Evolutionary conservation across 2,113 vertebrate genomes (phyloP), one percentile per base, ranked within the genome.

Genomic region (Thinocorus orbignyianus): DNA sequence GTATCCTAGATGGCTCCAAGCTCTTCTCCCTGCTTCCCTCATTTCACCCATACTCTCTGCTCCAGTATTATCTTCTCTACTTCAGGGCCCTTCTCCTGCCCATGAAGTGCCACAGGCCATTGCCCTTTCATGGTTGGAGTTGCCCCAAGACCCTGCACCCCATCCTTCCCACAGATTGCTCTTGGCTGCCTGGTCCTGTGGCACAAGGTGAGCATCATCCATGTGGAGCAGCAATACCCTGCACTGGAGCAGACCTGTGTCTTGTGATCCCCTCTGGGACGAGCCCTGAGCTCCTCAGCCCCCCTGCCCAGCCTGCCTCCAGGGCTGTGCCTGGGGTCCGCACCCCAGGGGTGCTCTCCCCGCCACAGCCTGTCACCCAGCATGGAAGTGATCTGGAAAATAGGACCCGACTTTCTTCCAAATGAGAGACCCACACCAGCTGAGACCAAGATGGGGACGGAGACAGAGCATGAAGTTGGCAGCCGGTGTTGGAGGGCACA

Each of bases 381-480:
- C 33, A 55, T 2, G 2, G 42, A 64, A 73, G 20, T 11, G 41
- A 62, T 37, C 37, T 57, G 37, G 37, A 31, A 90, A 14, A 80
- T 12, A 35, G 15, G 31, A 73, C 25, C 18, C 33, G 7, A 17
- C 44, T 93, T 92, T 69, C 54, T 57, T 60, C 44, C 68, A 37
- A 10, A 20, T 31, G 44, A 62, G 64, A 83, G 18, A 69, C n/a
- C 37, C 3, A 0, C n/a, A 41, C 16, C 0, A 0, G 13, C 42
- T 0, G 0, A 68, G 33, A 91, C 25, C 42, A 79, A 76, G 44
- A 54, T 2, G 6, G 26, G 55, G 16, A 82, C 2, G 2, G 26
- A 28, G 46, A 62, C 0, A 0, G 11, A 61, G 37, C 37, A 31
- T 1, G 2, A 2, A 2, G 66, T 7, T 77, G 44, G 46, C 79